Base-by-base conservation (phyloP, 2,113 vertebrate species). In the Aegotheles bennettii region DNA sequence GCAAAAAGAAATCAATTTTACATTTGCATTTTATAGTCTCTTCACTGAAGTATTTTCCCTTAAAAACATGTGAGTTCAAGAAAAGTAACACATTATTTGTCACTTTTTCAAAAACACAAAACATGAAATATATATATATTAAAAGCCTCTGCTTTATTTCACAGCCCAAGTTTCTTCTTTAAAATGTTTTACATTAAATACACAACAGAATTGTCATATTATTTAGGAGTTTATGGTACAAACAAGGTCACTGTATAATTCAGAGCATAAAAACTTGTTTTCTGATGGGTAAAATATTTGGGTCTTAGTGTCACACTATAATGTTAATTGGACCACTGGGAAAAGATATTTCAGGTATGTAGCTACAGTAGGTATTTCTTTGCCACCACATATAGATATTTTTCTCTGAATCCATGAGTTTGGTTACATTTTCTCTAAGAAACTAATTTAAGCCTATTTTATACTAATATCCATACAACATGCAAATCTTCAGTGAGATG, bases 271-370 rank as follows among this genome's bases (percentile, higher is more conserved):
- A 88, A 88, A 4, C 16, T 56, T 65, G 11, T 84, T 82, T 93
- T 87, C 54, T 79, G 74, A 82, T 59, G 15, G 16, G 17, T 21
- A 59, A 87, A 83, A 84, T 89, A 47, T 33, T 9, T 47, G 59
- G 87, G 6, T 19, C 33, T 71, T 57, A 51, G 35, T 60, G n/a
- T 29, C 59, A 89, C 7, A 31, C 17, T 81, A 23, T 67, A 60
- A 73, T 87, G 47, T 74, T 96, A 95, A 97, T 93, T 97, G 89
- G 93, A 38, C 81, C 9, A 4, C 53, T 82, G 89, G 87, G 95
- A 96, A 91, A 92, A 95, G 43, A 35, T 87, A 83, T 67, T 91
- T 92, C 67, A 85, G 83, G 68, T 90, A 93, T 92, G 69, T 53
- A 88, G 54, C 35, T 94, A 54, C 23, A 71, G 61, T 10, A 74